A percentile compares a stretch with the other conserved stretches of the same genome.
Evolutionary conservation across 1,140 invertebrate species (phyloP).

Genomic region (Melipona quadrifasciata): DNA sequence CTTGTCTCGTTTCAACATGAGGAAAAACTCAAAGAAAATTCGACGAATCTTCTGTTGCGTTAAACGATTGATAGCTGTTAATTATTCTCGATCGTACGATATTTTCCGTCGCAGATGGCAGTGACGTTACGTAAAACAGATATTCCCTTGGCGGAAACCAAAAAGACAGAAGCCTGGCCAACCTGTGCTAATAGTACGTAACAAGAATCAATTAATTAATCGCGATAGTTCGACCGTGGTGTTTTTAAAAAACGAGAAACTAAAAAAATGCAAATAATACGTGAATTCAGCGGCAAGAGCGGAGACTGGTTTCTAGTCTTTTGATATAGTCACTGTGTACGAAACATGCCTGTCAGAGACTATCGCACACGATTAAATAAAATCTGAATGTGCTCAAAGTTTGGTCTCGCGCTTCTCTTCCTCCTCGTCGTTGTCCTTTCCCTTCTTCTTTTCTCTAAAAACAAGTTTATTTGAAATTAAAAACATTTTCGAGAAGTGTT

Average conservation of each 20-base stretch:
- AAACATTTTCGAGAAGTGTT: background rate
- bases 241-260: constrained; percentile 7
- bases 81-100: background rate
- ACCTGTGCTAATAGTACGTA: background rate
- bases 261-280: background rate
- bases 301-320: constrained; percentile 69
- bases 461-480: background rate
- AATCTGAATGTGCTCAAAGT: constrained; percentile 67
- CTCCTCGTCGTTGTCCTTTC: no score
- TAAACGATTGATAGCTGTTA: no score
- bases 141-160: background rate
- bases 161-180: background rate
- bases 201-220: constrained; percentile 8
- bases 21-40: background rate
- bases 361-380: constrained; percentile 62
- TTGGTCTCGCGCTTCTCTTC: background rate
- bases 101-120: background rate
- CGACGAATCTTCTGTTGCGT: background rate
- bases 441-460: background rate
- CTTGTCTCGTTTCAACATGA: background rate
- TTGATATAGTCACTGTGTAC: constrained; percentile 65
- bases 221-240: background rate
- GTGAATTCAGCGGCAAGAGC: constrained; percentile 34
- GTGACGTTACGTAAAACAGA: background rate
- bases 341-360: constrained; percentile 55